phyloP scores from a whole-genome alignment of 2,113 vertebrate genomes.

The Budorcas taxicolor region DNA sequence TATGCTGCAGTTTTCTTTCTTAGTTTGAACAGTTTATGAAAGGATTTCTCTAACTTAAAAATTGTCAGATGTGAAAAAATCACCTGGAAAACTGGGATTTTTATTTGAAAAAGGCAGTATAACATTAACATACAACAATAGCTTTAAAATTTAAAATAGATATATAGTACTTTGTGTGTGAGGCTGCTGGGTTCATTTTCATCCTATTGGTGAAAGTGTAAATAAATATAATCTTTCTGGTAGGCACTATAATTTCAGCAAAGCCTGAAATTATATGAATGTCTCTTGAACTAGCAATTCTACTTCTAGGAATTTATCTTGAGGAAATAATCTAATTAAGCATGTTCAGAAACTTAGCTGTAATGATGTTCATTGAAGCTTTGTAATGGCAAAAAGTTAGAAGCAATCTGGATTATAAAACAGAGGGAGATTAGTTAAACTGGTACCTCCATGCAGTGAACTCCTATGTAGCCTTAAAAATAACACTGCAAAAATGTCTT shows the following conservation, averaged over 20 bases:
- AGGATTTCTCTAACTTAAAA: not conserved
- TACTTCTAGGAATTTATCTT: not conserved
- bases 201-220: not conserved
- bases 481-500: not conserved
- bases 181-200: not conserved
- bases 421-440: not conserved
- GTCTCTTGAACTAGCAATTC: not conserved
- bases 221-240: slow-evolving; percentile 20
- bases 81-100: slow-evolving; percentile 15
- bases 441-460: not conserved
- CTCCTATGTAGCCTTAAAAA: not conserved
- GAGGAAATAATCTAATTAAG: slow-evolving; percentile 33
- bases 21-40: not conserved
- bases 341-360: not conserved
- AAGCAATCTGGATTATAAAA: not conserved
- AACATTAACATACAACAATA: not conserved
- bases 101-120: not conserved
- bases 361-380: not conserved
- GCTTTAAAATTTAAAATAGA: not conserved
- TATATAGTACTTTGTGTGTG: not conserved
- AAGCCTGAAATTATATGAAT: not conserved
- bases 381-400: slow-evolving; percentile 11
- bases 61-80: not conserved
- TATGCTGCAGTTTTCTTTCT: not conserved
- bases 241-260: not conserved